Evolutionary conservation across 2,113 vertebrate species (phyloP), one percentile per base, ranked within the genome.

Genomic region (Alexandromys fortis): DNA sequence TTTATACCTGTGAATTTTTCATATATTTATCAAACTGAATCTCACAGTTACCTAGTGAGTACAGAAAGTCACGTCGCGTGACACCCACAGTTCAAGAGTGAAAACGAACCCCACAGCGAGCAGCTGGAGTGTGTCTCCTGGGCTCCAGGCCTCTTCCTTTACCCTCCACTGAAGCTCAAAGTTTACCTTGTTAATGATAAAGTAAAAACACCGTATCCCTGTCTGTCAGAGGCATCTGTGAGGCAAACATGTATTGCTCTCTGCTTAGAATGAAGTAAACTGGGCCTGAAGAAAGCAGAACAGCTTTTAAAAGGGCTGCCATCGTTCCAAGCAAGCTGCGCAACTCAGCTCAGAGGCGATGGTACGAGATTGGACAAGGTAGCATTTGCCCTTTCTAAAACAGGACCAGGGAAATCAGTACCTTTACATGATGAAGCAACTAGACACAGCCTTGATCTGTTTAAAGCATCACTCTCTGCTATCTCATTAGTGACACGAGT

Each of bases 151-250:
- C 85, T 87, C 47, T 45, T 72, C 28, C 92, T 87, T 93, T 73
- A 92, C 55, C 73, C 28, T 49, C 72, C 72, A 28, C 67, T 77
- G 77, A 85, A 94, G 92, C 85, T 90, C 92, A 70, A 61, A 89
- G 90, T 85, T 72, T 85, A 90, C 75, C 91, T 73, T 63, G 73
- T 55, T 83, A 92, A 96, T 96, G 92, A 96, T 93, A 73, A 96
- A 96, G 86, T 63, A 77, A 87, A 95, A 79, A 78, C 3, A 47
- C 35, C 78, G 26, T 16, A 70, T 49, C 26, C n/a, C 47, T 17
- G 76, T 89, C 26, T 76, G 28, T 87, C 72, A 86, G 68, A 96
- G 70, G 38, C 72, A 38, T 19, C 92, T 19, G 0, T 76, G 89
- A 93, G 73, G 38, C n/a, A 65, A 90, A 77, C 1, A 17, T 28